phyloP scores from a whole-genome alignment of 2,888 invertebrate species.

The Caenorhabditis panamensis region DNA sequence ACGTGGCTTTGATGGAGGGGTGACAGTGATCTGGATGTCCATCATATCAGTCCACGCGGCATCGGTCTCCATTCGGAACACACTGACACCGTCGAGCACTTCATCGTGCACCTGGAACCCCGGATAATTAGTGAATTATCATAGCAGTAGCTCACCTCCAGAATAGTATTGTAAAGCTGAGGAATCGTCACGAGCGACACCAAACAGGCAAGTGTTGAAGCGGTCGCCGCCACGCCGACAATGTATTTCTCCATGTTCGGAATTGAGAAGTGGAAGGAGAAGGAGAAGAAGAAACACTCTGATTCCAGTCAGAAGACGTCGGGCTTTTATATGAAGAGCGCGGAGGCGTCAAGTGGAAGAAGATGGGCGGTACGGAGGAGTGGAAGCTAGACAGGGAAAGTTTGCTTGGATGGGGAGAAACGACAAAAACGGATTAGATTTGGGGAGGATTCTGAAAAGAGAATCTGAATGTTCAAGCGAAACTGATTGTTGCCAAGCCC shows the following conservation, averaged over 20 bases:
- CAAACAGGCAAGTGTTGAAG: conserved; percentile 70
- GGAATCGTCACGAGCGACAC: conserved; percentile 78
- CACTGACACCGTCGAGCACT: conserved; percentile 66
- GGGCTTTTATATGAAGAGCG: conserved; percentile 30
- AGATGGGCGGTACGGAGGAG: background rate
- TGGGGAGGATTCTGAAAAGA: no score
- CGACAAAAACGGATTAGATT: conserved; percentile 13
- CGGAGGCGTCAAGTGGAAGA: conserved; percentile 47
- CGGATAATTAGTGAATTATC: background rate
- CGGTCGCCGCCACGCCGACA: conserved; percentile 70
- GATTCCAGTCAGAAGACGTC: conserved; percentile 10
- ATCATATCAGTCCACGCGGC: conserved; percentile 78
- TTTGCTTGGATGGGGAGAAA: conserved; percentile 14
- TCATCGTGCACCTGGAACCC: conserved; percentile 57
- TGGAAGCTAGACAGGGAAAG: background rate
- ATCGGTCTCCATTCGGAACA: conserved; percentile 79
- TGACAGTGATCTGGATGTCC: conserved; percentile 78
- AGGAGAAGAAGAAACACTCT: no score
- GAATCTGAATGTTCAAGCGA: no score
- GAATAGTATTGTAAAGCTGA: conserved; percentile 76
- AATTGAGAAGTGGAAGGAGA: no score
- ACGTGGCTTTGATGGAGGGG: conserved; percentile 76
- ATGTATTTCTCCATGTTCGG: conserved; percentile 69
- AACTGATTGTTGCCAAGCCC: no score
- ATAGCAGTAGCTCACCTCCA: conserved; percentile 53